A percentile compares a stretch with the other conserved stretches of the same genome.
phyloP scores from a whole-genome alignment of 2,797 vertebrate species.

The Pseudochirops cupreus region DNA sequence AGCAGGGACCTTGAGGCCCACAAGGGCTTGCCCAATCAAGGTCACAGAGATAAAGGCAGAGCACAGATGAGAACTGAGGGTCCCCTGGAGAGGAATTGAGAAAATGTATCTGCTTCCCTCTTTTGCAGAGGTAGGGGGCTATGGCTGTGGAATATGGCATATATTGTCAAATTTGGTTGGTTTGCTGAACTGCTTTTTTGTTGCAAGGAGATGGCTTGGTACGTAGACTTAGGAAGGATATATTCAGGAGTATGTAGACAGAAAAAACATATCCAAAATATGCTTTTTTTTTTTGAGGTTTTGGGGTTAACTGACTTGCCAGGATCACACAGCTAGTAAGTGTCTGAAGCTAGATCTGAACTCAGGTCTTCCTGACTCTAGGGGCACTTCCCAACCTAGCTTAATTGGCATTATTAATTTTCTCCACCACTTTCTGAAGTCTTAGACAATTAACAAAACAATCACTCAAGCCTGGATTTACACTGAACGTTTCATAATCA shows the following conservation, averaged over 20 bases:
- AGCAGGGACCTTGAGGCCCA: background rate
- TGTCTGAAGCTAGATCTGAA: no score
- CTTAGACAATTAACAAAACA: no score
- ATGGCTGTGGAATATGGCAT: background rate
- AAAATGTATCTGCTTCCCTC: background rate
- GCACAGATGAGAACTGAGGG: background rate
- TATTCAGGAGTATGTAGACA: background rate
- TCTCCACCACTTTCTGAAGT: no score
- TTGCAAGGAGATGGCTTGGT: background rate
- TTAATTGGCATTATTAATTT: no score
- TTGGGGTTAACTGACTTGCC: background rate
- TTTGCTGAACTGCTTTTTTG: background rate
- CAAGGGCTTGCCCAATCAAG: background rate
- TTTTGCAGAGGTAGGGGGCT: background rate
- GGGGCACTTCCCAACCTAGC: no score
- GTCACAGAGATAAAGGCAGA: background rate
- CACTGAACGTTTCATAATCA: background rate
- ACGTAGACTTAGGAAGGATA: background rate
- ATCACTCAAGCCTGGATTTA: no score
- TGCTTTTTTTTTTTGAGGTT: background rate
- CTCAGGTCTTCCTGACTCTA: no score
- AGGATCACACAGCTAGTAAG: background rate
- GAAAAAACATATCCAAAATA: background rate
- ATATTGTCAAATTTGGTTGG: background rate
- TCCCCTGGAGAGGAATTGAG: background rate